phyloP scores from a whole-genome alignment of 2,888 invertebrate species.

The Osedax fenrisi region DNA sequence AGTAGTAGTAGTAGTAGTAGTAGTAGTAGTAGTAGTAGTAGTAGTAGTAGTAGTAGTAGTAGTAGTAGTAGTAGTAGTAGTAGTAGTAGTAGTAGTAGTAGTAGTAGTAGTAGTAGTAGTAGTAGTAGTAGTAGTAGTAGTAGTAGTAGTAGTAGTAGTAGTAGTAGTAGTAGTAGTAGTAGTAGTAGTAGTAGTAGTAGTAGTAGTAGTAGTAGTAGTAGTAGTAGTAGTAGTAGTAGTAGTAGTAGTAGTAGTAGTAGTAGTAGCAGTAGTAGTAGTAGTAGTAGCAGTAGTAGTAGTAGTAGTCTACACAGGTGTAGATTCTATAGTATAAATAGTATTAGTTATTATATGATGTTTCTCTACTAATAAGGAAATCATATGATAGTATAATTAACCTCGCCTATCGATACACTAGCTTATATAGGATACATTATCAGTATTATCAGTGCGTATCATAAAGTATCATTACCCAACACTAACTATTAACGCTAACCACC shows the following conservation, averaged over 20 bases:
- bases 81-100: background rate
- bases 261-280: constrained; percentile 29
- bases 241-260: constrained; percentile 29
- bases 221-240: constrained; percentile 30
- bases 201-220: constrained; percentile 27
- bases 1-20: background rate
- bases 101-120: background rate
- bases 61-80: background rate
- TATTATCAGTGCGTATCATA: too few relatives aligned
- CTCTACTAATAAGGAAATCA: too few relatives aligned
- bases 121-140: background rate
- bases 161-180: background rate
- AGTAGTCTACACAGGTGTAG: background rate
- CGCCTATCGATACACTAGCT: too few relatives aligned
- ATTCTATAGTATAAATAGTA: too few relatives aligned
- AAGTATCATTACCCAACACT: too few relatives aligned
- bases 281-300: constrained; percentile 29
- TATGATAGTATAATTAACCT: too few relatives aligned
- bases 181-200: constrained; percentile 25
- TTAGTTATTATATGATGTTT: too few relatives aligned
- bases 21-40: background rate
- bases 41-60: background rate
- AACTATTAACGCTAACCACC: too few relatives aligned
- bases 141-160: background rate
- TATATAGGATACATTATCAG: too few relatives aligned